Evolutionary conservation across 2,888 invertebrate species (phyloP), one percentile per base, ranked within the genome.

Genomic region (Graphium colonna): DNA sequence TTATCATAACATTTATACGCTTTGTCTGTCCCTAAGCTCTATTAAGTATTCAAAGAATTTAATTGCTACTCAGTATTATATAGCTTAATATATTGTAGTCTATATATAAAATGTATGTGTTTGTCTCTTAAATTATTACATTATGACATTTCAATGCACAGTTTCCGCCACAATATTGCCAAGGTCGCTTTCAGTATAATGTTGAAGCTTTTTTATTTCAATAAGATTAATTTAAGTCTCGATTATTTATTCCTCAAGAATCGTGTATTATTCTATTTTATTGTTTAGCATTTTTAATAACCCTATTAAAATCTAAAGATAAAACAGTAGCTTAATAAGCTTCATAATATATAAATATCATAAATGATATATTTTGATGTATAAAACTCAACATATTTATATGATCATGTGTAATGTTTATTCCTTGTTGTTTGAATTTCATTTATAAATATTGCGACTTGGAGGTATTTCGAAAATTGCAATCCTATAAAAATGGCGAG

Each of bases 1-100:
- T 68, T 43, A 71, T 77, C 73, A 76, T 72, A 73, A 15, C 39
- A 18, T 38, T 8, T 67, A 71, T 65, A 67, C 67, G 69, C 72
- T 64, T 71, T 72, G 67, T 70, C 59, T 68, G 56, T 60, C 63
- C 66, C 48, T 62, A 59, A 68, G 65, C 62, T 59, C 38, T 39
- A 38, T 28, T 38, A 51, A 44, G 21, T 50, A 45, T 16, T 16
- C 5, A 51, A 59, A 57, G 56, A 57, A 57, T 56, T 21, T 42
- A 58, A 21, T 21, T 21, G 2, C 21, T 5, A 21, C 21, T 5
- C 5, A 21, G 5, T 3, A 21, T 21, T 21, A 21, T 21, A 2
- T 3, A 21, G 21, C 21, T 21, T 21, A 5, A 21, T 21, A 3
- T 21, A 21, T 5, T 21, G 5, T 21, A 21, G 2, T 3, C 2